Evolutionary conservation across 2,113 vertebrate genomes (phyloP).

Genomic region (Mionectes macconnelli): DNA sequence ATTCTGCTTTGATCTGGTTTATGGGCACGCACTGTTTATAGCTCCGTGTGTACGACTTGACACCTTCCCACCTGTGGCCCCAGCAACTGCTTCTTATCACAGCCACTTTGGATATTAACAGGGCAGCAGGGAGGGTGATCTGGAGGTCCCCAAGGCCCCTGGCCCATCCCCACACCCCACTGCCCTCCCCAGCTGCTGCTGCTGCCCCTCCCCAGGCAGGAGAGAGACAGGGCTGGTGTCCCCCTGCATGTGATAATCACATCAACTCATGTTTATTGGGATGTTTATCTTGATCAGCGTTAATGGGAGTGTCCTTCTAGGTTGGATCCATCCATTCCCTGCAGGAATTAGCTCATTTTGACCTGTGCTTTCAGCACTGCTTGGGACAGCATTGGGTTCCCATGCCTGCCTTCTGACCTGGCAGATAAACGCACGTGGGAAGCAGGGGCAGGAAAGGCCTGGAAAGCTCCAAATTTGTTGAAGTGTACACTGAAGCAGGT

Average conservation of each 20-base stretch:
- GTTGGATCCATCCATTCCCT: neutral
- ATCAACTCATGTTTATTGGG: slow-evolving; percentile 52
- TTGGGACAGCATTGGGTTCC: neutral
- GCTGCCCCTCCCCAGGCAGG: neutral
- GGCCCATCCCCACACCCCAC: neutral
- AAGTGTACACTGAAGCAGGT: neutral
- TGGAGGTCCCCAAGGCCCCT: neutral
- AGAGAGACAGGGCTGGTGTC: neutral
- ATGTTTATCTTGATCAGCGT: slow-evolving; percentile 21
- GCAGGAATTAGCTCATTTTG: neutral
- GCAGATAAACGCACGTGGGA: accelerated
- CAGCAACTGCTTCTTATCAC: slow-evolving; percentile 78
- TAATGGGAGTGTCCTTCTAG: neutral
- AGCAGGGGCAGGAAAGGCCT: neutral
- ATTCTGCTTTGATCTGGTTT: slow-evolving; percentile 77
- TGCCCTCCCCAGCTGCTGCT: neutral
- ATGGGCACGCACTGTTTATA: slow-evolving; percentile 76
- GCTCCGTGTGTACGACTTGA: slow-evolving; percentile 68
- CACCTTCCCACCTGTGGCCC: slow-evolving; percentile 73
- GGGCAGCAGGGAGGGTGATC: slow-evolving; percentile 40
- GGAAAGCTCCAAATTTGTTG: neutral
- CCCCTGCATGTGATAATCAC: slow-evolving; percentile 39
- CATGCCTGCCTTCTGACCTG: neutral
- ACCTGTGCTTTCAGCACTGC: neutral
- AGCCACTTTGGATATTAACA: slow-evolving; percentile 74